A percentile compares a stretch with the other conserved stretches of the same genome.
Conservation (phyloP, 2,888 invertebrate genomes). For the Hypomecis atomaria region DNA sequence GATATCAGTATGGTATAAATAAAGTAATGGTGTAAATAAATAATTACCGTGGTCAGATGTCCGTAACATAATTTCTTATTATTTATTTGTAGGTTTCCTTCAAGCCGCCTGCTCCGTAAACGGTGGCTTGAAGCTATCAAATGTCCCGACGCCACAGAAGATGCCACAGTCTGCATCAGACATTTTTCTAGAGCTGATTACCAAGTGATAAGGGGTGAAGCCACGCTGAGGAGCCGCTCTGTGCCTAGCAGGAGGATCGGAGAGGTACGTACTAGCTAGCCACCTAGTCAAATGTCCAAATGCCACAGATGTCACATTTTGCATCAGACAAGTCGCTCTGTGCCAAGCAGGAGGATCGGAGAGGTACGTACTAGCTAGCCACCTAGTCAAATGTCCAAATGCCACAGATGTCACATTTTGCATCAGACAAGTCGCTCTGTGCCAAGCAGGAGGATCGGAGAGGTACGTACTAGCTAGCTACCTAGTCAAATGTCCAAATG, state of each 20-base stretch:
- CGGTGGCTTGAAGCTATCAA: slow-evolving; percentile 65
- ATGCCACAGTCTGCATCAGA: slow-evolving; percentile 60
- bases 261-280: slow-evolving; percentile 1
- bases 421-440: neutral
- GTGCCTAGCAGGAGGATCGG: slow-evolving; percentile 50
- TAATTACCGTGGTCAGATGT: too few species aligned
- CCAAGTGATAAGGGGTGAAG: slow-evolving; percentile 58
- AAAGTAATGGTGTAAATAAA: too few species aligned
- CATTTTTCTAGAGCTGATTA: slow-evolving; percentile 65
- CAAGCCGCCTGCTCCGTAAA: slow-evolving; percentile 55
- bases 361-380: slow-evolving; percentile 5
- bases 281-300: too few species aligned
- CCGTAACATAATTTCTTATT: too few species aligned
- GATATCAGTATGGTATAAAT: too few species aligned
- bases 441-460: too few species aligned
- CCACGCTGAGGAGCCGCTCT: slow-evolving; percentile 53
- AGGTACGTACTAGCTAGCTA: too few species aligned
- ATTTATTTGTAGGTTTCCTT: slow-evolving; percentile 61
- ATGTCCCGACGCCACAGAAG: slow-evolving; percentile 44
- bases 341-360: too few species aligned
- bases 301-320: too few species aligned
- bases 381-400: too few species aligned
- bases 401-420: too few species aligned
- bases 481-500: too few species aligned
- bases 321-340: neutral